Percentiles rank a stretch among this genome's conserved stretches.
phyloP scores from a whole-genome alignment of 1,140 invertebrate genomes.

The Grapholita molesta region DNA sequence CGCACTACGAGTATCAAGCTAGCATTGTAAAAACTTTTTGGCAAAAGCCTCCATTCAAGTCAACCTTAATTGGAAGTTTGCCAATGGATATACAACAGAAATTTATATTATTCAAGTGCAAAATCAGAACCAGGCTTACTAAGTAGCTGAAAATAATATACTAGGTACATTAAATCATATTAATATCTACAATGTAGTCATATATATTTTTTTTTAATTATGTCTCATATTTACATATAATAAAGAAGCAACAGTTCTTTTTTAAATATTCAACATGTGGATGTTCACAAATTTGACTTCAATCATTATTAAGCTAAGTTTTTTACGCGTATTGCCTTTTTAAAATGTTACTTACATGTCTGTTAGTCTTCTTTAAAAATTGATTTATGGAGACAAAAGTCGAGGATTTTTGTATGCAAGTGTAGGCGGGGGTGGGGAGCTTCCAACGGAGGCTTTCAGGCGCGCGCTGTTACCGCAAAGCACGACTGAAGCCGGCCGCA shows the following conservation, averaged over 20 bases:
- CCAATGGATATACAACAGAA: neutral
- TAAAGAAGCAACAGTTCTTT: neutral
- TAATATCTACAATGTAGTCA: neutral
- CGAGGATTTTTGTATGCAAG: neutral
- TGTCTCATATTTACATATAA: neutral
- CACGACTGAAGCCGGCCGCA: conserved; percentile 59
- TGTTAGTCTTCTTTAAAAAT: neutral
- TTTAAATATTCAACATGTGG: neutral
- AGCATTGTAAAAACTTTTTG: no score
- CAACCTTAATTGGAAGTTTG: neutral
- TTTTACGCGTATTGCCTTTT: neutral
- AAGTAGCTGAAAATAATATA: neutral
- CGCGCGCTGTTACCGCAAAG: conserved; percentile 53
- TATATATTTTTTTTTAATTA: neutral
- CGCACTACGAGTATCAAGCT: no score
- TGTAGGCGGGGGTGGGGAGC: conserved; percentile 23
- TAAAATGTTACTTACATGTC: neutral
- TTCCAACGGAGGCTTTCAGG: conserved; percentile 46
- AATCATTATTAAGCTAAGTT: neutral
- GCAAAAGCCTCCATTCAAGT: neutral
- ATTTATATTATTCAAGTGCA: neutral
- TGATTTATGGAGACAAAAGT: neutral
- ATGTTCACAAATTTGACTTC: neutral
- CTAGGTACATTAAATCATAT: neutral
- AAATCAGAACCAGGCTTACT: neutral